These are phyloP conservation scores for Prochilodus magdalenae DNA, from an alignment of 2,113 vertebrate species.

Conservation along the genomic window DNA sequence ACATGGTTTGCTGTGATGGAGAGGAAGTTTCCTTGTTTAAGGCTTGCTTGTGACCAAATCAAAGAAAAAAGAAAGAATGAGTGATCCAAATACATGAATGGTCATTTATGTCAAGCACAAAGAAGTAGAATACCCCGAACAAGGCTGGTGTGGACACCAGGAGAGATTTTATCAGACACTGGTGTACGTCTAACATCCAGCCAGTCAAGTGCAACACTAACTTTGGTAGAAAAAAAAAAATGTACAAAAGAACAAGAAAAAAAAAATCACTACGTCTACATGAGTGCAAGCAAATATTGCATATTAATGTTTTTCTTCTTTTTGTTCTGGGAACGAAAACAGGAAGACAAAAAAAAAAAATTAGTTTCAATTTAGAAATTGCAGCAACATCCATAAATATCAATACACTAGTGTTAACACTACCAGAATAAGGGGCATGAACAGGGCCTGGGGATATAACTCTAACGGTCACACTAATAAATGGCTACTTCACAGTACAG, in stretches of 20 bases:
- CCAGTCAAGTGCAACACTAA: slow-evolving; percentile 87
- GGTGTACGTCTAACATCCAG: slow-evolving; percentile 78
- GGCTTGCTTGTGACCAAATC: slow-evolving; percentile 89
- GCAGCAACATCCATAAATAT: slow-evolving; percentile 89
- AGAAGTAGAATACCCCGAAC: slow-evolving; percentile 42
- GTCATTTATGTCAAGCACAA: slow-evolving; percentile 44
- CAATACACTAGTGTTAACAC: slow-evolving; percentile 82
- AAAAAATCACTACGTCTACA: slow-evolving; percentile 84
- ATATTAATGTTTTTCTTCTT: slow-evolving; percentile 79
- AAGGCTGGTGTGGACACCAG: slow-evolving; percentile 46
- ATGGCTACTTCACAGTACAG: slow-evolving; percentile 33
- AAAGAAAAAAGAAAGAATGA: slow-evolving; percentile 75
- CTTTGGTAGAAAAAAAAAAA: slow-evolving; percentile 86
- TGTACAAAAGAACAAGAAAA: slow-evolving; percentile 62
- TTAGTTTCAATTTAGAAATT: slow-evolving; percentile 75
- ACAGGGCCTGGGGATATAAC: slow-evolving; percentile 4
- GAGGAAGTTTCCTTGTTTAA: slow-evolving; percentile 85
- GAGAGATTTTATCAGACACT: slow-evolving; percentile 65
- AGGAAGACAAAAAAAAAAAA: slow-evolving; percentile 73
- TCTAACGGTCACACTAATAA: slow-evolving; percentile 17
- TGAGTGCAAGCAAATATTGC: slow-evolving; percentile 97
- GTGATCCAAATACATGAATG: slow-evolving; percentile 72
- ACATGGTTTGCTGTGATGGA: slow-evolving; percentile 85
- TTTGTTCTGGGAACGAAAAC: slow-evolving; percentile 83
- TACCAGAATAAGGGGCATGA: slow-evolving; percentile 75